Conservation (phyloP, 2,888 invertebrate species). For the Drosophila austrosaltans region DNA sequence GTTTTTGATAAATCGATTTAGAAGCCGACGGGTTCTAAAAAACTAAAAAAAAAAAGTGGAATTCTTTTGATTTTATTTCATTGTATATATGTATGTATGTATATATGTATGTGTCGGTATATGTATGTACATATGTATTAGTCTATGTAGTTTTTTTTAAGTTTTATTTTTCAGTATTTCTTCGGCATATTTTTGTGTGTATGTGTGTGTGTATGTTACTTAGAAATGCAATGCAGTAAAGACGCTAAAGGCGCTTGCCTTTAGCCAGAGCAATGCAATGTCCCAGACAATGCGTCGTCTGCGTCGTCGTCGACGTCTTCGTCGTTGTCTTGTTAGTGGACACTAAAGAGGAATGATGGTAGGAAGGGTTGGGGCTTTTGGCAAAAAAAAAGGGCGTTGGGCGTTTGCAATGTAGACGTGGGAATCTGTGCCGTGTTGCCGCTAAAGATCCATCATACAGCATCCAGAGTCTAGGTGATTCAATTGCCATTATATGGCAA, state of each 20-base stretch:
- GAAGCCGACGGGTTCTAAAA: constrained; percentile 76
- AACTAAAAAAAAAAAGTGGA: constrained; percentile 61
- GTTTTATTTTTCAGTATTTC: constrained; percentile 37
- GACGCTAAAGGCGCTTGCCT: constrained; percentile 34
- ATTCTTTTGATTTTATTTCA: constrained; percentile 77
- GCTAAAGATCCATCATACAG: constrained; percentile 51
- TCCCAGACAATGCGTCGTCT: constrained; percentile 59
- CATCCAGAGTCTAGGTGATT: constrained; percentile 57
- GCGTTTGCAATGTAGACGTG: constrained; percentile 17
- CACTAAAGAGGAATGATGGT: not conserved
- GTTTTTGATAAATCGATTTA: constrained; percentile 79
- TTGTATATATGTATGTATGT: constrained; percentile 18
- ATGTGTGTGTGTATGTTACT: constrained; percentile 57
- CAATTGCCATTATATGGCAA: constrained; percentile 35
- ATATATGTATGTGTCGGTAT: constrained; percentile 25
- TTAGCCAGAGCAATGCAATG: not conserved
- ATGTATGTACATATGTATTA: constrained; percentile 18
- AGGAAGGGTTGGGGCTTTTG: not conserved
- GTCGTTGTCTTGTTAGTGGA: too few relatives aligned
- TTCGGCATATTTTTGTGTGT: constrained; percentile 45
- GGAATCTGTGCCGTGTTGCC: constrained; percentile 10
- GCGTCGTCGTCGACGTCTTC: constrained; percentile 43
- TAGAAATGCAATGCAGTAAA: constrained; percentile 76
- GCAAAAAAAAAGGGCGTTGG: not conserved
- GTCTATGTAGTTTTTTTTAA: constrained; percentile 39